Conservation (phyloP, 1,140 invertebrate genomes). For the Drosophila lacertosa region DNA sequence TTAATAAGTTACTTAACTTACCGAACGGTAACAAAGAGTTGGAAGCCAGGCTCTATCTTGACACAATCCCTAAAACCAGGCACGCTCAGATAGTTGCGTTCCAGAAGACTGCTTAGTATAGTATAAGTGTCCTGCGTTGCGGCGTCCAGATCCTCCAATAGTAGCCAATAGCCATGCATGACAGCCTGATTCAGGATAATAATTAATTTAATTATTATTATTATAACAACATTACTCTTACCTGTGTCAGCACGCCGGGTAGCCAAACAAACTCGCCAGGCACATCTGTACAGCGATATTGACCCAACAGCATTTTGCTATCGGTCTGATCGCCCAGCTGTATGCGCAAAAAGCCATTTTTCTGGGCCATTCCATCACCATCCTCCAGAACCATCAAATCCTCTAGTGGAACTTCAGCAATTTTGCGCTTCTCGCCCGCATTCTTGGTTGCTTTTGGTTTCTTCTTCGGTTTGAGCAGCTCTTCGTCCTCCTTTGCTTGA, state of each 20-base stretch:
- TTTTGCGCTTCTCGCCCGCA: constrained; percentile 50
- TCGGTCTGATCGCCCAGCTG: constrained; percentile 99
- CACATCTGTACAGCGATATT: constrained; percentile 97
- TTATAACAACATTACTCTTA: constrained; percentile 61
- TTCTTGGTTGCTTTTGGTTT: constrained; percentile 37
- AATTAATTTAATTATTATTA: background rate
- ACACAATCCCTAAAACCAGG: constrained; percentile 94
- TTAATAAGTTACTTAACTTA: constrained; percentile 72
- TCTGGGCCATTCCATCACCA: constrained; percentile 21
- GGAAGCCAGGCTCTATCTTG: constrained; percentile 92
- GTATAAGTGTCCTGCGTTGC: constrained; percentile 96
- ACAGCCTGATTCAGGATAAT: constrained; percentile 88
- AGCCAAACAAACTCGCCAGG: constrained; percentile 99
- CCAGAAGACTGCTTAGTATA: constrained; percentile 92
- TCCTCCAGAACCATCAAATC: constrained; percentile 51
- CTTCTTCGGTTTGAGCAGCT: constrained; percentile 51
- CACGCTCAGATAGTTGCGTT: constrained; percentile 92
- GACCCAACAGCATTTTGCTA: constrained; percentile 96
- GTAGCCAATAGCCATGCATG: constrained; percentile 93
- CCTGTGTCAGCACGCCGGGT: constrained; percentile 94
- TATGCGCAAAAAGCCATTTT: constrained; percentile 86
- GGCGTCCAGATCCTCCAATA: constrained; percentile 98
- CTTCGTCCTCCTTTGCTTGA: constrained; percentile 44
- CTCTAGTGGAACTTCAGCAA: constrained; percentile 36
- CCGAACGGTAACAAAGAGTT: constrained; percentile 96